A percentile compares a stretch with the other conserved stretches of the same genome.
These are phyloP conservation scores for Panthera tigris DNA, from an alignment of 2,113 vertebrate species.

Conservation along the genomic window DNA sequence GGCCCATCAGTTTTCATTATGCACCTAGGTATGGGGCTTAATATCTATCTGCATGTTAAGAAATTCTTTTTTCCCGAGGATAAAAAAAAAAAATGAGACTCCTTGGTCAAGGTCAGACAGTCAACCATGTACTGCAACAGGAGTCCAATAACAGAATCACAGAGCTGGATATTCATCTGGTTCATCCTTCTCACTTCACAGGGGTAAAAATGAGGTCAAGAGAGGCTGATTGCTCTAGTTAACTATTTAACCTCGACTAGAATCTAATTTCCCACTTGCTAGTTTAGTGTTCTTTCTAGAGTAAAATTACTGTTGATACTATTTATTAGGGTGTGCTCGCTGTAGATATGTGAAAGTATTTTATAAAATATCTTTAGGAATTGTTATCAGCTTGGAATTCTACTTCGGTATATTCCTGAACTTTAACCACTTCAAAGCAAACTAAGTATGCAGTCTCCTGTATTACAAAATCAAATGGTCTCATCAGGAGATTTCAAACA, in stretches of 20 bases:
- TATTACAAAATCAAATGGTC: neutral
- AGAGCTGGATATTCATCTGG: neutral
- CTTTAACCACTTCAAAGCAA: neutral
- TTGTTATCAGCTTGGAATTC: slow-evolving; percentile 18
- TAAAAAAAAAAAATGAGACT: slow-evolving; percentile 37
- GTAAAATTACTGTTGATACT: neutral
- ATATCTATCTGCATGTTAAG: neutral
- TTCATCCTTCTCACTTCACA: neutral
- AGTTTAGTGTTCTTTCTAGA: neutral
- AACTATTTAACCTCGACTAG: neutral
- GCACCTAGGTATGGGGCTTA: neutral
- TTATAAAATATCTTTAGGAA: neutral
- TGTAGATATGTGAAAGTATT: slow-evolving; percentile 19
- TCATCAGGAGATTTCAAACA: neutral
- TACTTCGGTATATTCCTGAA: neutral
- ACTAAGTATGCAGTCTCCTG: neutral
- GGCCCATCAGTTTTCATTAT: neutral
- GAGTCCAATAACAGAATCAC: neutral
- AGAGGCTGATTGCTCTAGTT: neutral
- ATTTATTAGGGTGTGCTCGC: neutral
- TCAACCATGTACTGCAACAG: neutral
- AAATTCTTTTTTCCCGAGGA: neutral
- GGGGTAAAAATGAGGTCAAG: neutral
- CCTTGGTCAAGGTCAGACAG: neutral
- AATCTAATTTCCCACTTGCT: neutral